Conservation (phyloP, 1,140 invertebrate genomes). For the Hylaeus volcanicus region DNA sequence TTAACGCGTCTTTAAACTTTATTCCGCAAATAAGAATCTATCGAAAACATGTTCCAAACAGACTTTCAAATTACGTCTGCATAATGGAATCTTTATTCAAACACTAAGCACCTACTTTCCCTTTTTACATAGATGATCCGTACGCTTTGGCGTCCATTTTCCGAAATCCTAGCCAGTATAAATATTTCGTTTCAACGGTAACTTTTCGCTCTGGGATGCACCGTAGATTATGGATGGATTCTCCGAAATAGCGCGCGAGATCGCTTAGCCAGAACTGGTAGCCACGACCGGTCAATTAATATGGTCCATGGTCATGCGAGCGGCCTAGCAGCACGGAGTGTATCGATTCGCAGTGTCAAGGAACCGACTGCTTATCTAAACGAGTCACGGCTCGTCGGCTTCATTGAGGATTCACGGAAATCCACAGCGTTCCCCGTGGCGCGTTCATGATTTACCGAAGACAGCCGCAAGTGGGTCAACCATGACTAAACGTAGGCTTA, state of each 20-base stretch:
- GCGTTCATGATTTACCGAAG: constrained; percentile 58
- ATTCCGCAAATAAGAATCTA: no score
- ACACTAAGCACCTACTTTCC: no score
- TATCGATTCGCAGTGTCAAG: constrained; percentile 53
- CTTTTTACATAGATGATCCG: no score
- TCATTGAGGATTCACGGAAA: constrained; percentile 65
- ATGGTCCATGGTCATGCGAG: constrained; percentile 32
- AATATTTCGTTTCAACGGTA: no score
- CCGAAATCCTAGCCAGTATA: no score
- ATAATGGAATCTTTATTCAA: no score
- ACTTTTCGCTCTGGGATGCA: no score
- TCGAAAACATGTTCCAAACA: no score
- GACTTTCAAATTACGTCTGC: no score
- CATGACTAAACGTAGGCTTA: constrained; percentile 55
- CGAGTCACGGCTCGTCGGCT: constrained; percentile 55
- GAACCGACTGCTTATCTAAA: constrained; percentile 54
- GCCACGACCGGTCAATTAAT: constrained; percentile 42
- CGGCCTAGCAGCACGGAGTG: constrained; percentile 18
- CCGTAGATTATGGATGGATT: neutral
- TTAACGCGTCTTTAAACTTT: no score
- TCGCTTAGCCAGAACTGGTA: neutral
- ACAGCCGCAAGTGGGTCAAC: constrained; percentile 54
- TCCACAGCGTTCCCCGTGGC: constrained; percentile 27
- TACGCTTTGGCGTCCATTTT: no score
- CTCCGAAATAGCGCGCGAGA: neutral